These are phyloP conservation scores for Eueremaeus valkanovi DNA, from an alignment of 2,888 invertebrate genomes.

Conservation along the genomic window DNA sequence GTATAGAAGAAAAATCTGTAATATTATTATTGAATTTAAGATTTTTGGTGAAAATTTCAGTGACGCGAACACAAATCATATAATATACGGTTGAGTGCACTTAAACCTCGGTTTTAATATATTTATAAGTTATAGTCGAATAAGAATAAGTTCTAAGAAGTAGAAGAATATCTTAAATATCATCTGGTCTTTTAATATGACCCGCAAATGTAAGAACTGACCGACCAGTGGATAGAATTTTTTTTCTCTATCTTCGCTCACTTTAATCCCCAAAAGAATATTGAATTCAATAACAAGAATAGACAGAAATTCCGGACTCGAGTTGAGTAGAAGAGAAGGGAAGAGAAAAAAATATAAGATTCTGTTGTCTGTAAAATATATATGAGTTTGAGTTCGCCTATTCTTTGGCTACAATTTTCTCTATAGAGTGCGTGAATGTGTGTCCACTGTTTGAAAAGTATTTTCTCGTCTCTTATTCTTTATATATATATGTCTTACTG, in stretches of 20 bases:
- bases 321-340: neutral
- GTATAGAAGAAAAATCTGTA: neutral
- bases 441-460: neutral
- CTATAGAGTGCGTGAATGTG: neutral
- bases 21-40: neutral
- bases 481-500: neutral
- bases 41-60: neutral
- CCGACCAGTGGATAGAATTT: neutral
- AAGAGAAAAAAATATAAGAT: neutral
- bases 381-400: neutral
- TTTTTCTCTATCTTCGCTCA: neutral
- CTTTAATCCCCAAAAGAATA: neutral
- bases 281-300: neutral
- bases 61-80: neutral
- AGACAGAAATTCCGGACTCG: neutral
- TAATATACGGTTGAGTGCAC: slow-evolving; percentile 4
- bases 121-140: neutral
- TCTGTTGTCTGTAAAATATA: slow-evolving; percentile 11
- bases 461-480: neutral
- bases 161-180: no score
- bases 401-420: neutral
- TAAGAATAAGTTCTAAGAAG: neutral
- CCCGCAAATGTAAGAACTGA: no score
- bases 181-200: no score
- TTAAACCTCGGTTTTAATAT: slow-evolving; percentile 6